Conservation (phyloP, 1,140 invertebrate species). For the Zophobas atratus region DNA sequence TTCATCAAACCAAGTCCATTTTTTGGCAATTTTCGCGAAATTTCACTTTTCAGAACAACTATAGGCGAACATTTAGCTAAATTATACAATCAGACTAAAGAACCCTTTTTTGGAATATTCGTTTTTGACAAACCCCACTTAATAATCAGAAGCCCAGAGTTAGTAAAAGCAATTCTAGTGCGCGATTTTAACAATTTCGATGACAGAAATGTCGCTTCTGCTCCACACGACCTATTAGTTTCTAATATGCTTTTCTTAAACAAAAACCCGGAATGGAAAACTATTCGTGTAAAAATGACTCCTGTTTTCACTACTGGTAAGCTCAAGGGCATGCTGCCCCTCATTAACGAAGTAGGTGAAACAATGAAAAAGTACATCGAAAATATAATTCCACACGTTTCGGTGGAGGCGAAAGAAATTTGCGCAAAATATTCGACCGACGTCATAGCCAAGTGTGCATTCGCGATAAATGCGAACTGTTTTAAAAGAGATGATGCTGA, state of each 20-base stretch:
- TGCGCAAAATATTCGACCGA: slow-evolving; percentile 69
- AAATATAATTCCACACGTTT: slow-evolving; percentile 18
- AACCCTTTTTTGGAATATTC: slow-evolving; percentile 65
- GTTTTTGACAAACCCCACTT: slow-evolving; percentile 62
- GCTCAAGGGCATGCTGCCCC: slow-evolving; percentile 67
- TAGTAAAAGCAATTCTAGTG: slow-evolving; percentile 72
- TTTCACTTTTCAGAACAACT: slow-evolving; percentile 54
- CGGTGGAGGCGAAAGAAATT: slow-evolving; percentile 56
- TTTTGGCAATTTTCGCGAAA: slow-evolving; percentile 64
- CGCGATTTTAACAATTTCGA: slow-evolving; percentile 73
- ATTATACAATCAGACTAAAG: slow-evolving; percentile 60
- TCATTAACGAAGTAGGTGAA: slow-evolving; percentile 57
- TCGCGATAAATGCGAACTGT: slow-evolving; percentile 67
- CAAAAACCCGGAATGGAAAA: slow-evolving; percentile 68
- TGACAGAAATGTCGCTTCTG: slow-evolving; percentile 61
- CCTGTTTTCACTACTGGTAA: slow-evolving; percentile 72
- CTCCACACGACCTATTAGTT: slow-evolving; percentile 30
- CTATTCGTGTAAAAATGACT: slow-evolving; percentile 69
- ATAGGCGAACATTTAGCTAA: slow-evolving; percentile 56
- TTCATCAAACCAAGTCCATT: slow-evolving; percentile 62
- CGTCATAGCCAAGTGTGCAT: slow-evolving; percentile 68
- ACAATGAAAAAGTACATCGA: slow-evolving; percentile 52
- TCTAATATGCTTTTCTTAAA: slow-evolving; percentile 57
- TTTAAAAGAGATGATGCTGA: slow-evolving; percentile 66
- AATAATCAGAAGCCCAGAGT: slow-evolving; percentile 69